These are phyloP conservation scores for Thalpophila matura DNA, from an alignment of 2,888 invertebrate genomes.

Conservation along the genomic window DNA sequence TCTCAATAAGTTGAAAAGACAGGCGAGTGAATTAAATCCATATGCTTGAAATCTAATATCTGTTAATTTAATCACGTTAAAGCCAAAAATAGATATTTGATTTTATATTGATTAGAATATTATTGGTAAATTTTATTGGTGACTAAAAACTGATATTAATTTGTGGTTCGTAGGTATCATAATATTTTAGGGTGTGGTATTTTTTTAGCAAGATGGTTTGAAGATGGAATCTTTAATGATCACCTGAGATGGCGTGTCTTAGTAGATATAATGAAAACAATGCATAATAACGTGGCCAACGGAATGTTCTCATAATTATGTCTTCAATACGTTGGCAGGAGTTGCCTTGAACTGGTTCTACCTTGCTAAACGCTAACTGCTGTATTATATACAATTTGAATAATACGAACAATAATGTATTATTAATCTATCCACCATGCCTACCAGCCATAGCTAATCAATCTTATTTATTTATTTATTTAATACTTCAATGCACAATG, in stretches of 20 bases:
- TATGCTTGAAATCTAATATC: conserved; percentile 40
- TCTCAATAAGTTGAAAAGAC: conserved; percentile 42
- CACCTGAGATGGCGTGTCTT: not conserved
- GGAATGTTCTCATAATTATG: conserved; percentile 27
- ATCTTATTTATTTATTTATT: too few species aligned
- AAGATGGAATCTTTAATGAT: not conserved
- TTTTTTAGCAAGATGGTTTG: not conserved
- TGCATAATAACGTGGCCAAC: conserved; percentile 11
- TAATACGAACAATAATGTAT: not conserved
- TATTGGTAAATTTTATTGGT: not conserved
- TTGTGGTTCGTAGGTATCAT: not conserved
- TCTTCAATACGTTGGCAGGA: conserved; percentile 15
- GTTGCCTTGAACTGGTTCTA: conserved; percentile 26
- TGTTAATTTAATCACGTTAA: conserved; percentile 32
- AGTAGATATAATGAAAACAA: conserved; percentile 19
- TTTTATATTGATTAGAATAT: conserved; percentile 1
- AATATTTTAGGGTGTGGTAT: not conserved
- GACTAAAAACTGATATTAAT: not conserved
- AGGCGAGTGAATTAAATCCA: conserved; percentile 19
- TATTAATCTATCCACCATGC: too few species aligned
- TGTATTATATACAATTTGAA: conserved; percentile 9
- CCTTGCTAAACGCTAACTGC: not conserved
- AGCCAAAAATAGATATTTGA: not conserved
- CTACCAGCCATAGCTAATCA: too few species aligned
- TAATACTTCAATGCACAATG: too few species aligned